Percentiles rank a stretch among this genome's conserved stretches.
Conservation (phyloP, 2,797 vertebrate species). For the Antennarius maculatus region DNA sequence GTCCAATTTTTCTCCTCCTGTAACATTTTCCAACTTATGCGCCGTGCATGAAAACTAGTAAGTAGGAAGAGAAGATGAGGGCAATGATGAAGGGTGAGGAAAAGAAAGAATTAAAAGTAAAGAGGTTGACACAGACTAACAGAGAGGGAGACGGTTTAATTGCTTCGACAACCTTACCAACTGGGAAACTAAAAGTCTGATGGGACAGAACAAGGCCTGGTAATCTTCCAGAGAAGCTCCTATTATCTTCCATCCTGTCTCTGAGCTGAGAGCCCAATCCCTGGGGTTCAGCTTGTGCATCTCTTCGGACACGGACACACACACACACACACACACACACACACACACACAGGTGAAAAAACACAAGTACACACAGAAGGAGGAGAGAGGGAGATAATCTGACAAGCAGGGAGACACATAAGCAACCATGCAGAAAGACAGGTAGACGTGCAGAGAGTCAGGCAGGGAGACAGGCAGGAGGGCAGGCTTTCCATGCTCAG, state of each 20-base stretch:
- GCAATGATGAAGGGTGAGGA: conserved; percentile 4
- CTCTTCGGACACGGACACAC: conserved; percentile 3
- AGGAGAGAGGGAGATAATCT: conserved; percentile 32
- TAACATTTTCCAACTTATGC: conserved; percentile 26
- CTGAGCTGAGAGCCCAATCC: conserved; percentile 45
- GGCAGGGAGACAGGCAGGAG: conserved; percentile 32
- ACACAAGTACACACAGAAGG: conserved; percentile 27
- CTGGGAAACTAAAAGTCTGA: conserved; percentile 23
- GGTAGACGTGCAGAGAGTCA: conserved; percentile 19
- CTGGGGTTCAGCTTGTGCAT: conserved; percentile 37
- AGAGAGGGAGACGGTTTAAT: conserved; percentile 43
- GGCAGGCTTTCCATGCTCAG: conserved; percentile 56
- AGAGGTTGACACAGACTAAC: conserved; percentile 29
- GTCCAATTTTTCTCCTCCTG: conserved; percentile 31
- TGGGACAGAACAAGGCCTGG: conserved; percentile 42
- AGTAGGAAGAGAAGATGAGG: conserved; percentile 10
- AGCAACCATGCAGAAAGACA: conserved; percentile 27
- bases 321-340: no score
- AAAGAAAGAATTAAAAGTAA: conserved; percentile 34
- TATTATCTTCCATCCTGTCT: conserved; percentile 60
- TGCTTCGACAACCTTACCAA: conserved; percentile 44
- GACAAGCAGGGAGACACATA: conserved; percentile 27
- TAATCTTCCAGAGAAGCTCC: conserved; percentile 58
- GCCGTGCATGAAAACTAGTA: neutral
- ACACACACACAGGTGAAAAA: conserved; percentile 24